phyloP scores from a whole-genome alignment of 2,113 vertebrate genomes.

The Trematocara marginatum region DNA sequence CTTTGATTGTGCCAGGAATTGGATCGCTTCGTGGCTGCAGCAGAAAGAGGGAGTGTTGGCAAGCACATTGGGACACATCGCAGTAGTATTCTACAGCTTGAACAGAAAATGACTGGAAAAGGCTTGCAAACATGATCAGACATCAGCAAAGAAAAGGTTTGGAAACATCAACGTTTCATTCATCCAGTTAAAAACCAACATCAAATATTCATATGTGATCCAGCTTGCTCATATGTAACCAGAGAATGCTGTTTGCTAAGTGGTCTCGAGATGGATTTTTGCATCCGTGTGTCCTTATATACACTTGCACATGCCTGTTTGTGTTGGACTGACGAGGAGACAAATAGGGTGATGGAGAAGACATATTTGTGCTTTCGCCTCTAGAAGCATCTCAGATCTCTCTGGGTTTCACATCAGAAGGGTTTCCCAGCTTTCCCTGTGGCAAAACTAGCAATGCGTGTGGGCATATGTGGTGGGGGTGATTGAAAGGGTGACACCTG shows the following conservation, averaged over 20 bases:
- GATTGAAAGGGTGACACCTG: not conserved
- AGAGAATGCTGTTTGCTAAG: constrained; percentile 21
- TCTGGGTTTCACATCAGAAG: constrained; percentile 39
- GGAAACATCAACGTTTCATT: not conserved
- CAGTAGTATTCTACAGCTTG: not conserved
- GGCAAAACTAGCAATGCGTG: not conserved
- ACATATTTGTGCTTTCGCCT: constrained; percentile 5
- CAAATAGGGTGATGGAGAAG: constrained; percentile 1
- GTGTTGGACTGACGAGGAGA: constrained; percentile 10
- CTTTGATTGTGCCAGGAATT: constrained; percentile 28
- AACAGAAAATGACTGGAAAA: not conserved
- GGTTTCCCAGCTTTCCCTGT: constrained; percentile 13
- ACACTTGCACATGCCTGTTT: not conserved
- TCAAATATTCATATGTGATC: constrained; percentile 20
- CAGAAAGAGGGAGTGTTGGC: not conserved
- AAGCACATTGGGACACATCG: not conserved
- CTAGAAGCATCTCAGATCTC: constrained; percentile 20
- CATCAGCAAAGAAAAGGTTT: not conserved
- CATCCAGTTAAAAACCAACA: not conserved
- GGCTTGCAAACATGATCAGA: not conserved
- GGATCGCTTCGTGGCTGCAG: constrained; percentile 14
- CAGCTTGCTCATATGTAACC: not conserved
- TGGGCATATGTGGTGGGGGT: not conserved
- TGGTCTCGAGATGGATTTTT: constrained; percentile 9
- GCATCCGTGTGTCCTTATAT: not conserved